Conservation (phyloP, 2,797 vertebrate genomes). For the Rhynchonycteris naso region DNA sequence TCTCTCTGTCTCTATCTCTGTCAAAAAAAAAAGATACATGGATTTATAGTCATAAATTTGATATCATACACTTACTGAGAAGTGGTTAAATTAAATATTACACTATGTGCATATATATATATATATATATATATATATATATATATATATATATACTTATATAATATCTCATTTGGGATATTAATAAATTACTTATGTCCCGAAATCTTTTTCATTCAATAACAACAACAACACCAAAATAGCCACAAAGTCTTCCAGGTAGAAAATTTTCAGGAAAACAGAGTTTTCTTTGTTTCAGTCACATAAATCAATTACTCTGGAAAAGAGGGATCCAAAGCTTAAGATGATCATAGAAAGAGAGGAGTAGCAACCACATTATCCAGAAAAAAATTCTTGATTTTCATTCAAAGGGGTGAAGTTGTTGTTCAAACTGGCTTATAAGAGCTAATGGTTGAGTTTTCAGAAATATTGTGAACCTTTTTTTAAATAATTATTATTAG, state of each 20-base stretch:
- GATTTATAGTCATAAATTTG: not conserved
- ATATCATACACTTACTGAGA: not conserved
- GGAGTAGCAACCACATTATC: not conserved
- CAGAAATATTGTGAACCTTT: not conserved
- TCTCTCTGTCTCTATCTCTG: no score
- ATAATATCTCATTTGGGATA: not conserved
- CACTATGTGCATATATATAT: not conserved
- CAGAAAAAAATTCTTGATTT: not conserved
- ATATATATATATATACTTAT: not conserved
- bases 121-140: not conserved
- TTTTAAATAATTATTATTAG: not conserved
- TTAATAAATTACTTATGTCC: not conserved
- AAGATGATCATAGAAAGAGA: not conserved
- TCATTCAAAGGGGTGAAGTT: not conserved
- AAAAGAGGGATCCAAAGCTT: not conserved
- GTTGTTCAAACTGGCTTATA: not conserved
- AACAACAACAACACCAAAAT: not conserved
- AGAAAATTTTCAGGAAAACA: not conserved
- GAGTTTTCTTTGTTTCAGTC: not conserved
- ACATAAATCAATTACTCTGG: not conserved
- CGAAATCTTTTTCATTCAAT: not conserved
- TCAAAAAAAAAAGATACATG: not conserved
- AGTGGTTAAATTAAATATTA: not conserved
- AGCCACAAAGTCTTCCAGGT: not conserved
- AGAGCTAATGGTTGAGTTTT: not conserved